A percentile compares a stretch with the other conserved stretches of the same genome.
phyloP scores from a whole-genome alignment of 2,888 invertebrate species.

The Lobophora halterata region DNA sequence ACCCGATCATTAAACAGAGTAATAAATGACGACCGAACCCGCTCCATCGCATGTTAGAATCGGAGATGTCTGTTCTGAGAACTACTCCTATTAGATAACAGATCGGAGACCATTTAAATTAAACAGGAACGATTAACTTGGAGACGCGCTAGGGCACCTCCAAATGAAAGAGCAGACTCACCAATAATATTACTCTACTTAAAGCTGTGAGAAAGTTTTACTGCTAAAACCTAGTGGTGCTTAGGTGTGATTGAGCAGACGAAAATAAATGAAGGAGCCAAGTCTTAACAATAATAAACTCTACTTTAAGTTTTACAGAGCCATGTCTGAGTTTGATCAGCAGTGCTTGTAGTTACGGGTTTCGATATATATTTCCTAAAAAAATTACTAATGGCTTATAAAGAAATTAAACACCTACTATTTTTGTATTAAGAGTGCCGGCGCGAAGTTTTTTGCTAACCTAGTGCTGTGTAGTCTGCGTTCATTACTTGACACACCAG shows the following conservation, averaged over 20 bases:
- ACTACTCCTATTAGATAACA: slow-evolving; percentile 70
- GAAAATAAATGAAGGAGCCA: too few relatives aligned
- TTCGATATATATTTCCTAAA: too few relatives aligned
- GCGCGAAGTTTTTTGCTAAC: too few relatives aligned
- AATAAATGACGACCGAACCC: slow-evolving; percentile 56
- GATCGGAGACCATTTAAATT: slow-evolving; percentile 65
- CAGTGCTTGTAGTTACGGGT: too few relatives aligned
- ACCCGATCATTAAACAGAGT: slow-evolving; percentile 56
- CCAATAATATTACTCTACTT: slow-evolving; percentile 35
- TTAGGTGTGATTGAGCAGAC: not conserved
- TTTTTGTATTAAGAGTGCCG: too few relatives aligned
- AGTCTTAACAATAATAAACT: too few relatives aligned
- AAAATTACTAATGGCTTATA: too few relatives aligned
- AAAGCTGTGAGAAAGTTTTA: slow-evolving; percentile 9
- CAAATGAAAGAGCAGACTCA: slow-evolving; percentile 30
- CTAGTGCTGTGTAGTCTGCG: too few relatives aligned
- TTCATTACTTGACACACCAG: too few relatives aligned
- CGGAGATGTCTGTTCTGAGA: slow-evolving; percentile 60
- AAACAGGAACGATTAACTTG: slow-evolving; percentile 57
- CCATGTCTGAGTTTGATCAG: too few relatives aligned
- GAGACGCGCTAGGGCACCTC: slow-evolving; percentile 34
- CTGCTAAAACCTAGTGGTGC: not conserved
- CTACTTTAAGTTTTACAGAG: too few relatives aligned
- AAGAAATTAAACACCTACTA: too few relatives aligned
- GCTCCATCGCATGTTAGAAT: slow-evolving; percentile 52